Evolutionary conservation across 2,888 invertebrate genomes (phyloP).

Genomic region (Pecten maximus): DNA sequence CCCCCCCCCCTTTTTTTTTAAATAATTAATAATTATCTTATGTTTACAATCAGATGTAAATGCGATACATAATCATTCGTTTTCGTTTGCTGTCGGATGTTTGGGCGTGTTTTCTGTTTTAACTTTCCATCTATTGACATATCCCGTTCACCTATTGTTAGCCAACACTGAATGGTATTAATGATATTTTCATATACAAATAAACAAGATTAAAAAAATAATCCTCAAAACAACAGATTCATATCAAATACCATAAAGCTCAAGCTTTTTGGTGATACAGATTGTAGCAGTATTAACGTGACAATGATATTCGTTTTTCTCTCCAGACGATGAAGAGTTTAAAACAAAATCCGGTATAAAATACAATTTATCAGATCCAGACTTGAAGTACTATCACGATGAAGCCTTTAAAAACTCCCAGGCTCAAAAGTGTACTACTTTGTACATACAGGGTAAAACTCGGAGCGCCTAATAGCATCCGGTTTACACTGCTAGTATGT

Average conservation of each 20-base stretch:
- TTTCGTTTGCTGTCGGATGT: too few relatives aligned
- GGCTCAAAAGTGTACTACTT: not conserved
- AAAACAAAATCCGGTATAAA: conserved; percentile 2
- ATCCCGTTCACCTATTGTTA: too few relatives aligned
- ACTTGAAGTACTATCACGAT: not conserved
- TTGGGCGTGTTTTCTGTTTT: too few relatives aligned
- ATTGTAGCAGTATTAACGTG: not conserved
- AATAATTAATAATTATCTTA: too few relatives aligned
- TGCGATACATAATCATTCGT: too few relatives aligned
- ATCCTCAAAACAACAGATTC: too few relatives aligned
- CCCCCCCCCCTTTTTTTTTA: too few relatives aligned
- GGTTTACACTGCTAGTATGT: not conserved
- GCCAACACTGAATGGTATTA: too few relatives aligned
- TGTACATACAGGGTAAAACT: not conserved
- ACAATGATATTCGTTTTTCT: not conserved
- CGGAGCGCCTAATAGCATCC: conserved; percentile 1
- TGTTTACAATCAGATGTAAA: too few relatives aligned
- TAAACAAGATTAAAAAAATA: too few relatives aligned
- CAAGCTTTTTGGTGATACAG: not conserved
- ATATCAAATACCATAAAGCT: not conserved
- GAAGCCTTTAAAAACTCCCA: not conserved
- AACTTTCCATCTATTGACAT: too few relatives aligned
- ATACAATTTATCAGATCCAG: not conserved
- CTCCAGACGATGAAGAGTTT: not conserved
- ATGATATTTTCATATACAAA: too few relatives aligned